These are phyloP conservation scores for Atta colombica DNA, from an alignment of 1,140 invertebrate genomes.

Conservation along the genomic window DNA sequence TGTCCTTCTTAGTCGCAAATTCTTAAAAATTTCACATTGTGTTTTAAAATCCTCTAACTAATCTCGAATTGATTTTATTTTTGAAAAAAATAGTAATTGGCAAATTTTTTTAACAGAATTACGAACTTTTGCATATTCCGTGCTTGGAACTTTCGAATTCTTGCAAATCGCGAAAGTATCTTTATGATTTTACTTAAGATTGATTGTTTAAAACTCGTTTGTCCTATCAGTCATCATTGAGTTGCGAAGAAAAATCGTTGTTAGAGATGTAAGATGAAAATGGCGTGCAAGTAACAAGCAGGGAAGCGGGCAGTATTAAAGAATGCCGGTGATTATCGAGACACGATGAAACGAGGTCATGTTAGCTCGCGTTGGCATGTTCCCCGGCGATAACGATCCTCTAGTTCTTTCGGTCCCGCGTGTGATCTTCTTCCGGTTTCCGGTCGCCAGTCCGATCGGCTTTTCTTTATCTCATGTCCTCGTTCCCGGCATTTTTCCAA, in stretches of 20 bases:
- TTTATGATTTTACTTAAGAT: not conserved
- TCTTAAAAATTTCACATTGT: not conserved
- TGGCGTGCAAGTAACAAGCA: not conserved
- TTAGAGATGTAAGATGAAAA: constrained; percentile 36
- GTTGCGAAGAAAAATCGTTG: constrained; percentile 15
- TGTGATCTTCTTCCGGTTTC: constrained; percentile 67
- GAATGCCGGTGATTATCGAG: constrained; percentile 54
- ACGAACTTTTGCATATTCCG: not conserved
- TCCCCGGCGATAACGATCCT: constrained; percentile 64
- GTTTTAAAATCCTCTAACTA: not conserved
- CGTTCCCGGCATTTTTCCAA: constrained; percentile 11
- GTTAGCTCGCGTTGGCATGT: constrained; percentile 44
- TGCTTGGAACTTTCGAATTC: not conserved
- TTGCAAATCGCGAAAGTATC: not conserved
- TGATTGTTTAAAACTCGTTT: constrained; percentile 9
- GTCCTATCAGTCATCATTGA: not conserved
- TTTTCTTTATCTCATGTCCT: constrained; percentile 20
- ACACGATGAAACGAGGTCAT: constrained; percentile 63
- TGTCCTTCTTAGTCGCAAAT: not conserved
- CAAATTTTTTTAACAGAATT: not conserved
- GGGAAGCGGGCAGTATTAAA: not conserved
- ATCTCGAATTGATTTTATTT: not conserved
- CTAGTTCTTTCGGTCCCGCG: constrained; percentile 47
- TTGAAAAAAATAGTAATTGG: not conserved
- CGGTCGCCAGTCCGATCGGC: constrained; percentile 15